These are phyloP conservation scores for Knipowitschia caucasica DNA, from an alignment of 2,797 vertebrate species.

Conservation along the genomic window DNA sequence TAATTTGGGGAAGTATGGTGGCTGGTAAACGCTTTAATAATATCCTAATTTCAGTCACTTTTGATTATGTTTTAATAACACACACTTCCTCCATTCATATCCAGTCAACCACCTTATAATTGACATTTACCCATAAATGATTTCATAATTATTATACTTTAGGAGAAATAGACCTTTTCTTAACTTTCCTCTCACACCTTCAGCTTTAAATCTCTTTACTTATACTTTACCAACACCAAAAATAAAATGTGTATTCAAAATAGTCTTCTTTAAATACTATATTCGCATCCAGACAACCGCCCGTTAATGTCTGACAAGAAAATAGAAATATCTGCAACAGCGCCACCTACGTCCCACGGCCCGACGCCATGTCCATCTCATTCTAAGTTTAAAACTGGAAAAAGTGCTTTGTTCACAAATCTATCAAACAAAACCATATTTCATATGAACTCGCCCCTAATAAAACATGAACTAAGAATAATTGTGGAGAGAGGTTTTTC, in stretches of 20 bases:
- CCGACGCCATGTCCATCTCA: too few species aligned
- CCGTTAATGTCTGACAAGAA: conserved; percentile 57
- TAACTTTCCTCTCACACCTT: conserved; percentile 30
- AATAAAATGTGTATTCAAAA: conserved; percentile 72
- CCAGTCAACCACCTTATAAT: conserved; percentile 34
- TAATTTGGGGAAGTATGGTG: too few species aligned
- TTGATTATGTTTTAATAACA: neutral
- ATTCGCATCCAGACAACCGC: conserved; percentile 40
- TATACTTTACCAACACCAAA: conserved; percentile 53
- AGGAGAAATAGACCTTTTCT: conserved; percentile 35
- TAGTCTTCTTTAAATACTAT: conserved; percentile 69
- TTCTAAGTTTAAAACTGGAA: too few species aligned
- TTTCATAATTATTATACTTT: conserved; percentile 55
- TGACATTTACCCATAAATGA: conserved; percentile 54
- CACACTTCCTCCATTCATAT: conserved; percentile 8
- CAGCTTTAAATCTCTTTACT: conserved; percentile 15
- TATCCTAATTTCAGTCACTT: too few species aligned
- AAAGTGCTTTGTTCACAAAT: too few species aligned
- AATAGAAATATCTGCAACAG: conserved; percentile 52
- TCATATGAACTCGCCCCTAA: too few species aligned
- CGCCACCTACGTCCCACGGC: too few species aligned
- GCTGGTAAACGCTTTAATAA: too few species aligned
- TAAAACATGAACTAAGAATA: too few species aligned
- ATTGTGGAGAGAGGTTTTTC: too few species aligned
- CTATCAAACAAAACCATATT: too few species aligned